A percentile compares a stretch with the other conserved stretches of the same genome.
Evolutionary conservation across 2,797 vertebrate genomes (phyloP).

Genomic region (Streptopelia turtur): DNA sequence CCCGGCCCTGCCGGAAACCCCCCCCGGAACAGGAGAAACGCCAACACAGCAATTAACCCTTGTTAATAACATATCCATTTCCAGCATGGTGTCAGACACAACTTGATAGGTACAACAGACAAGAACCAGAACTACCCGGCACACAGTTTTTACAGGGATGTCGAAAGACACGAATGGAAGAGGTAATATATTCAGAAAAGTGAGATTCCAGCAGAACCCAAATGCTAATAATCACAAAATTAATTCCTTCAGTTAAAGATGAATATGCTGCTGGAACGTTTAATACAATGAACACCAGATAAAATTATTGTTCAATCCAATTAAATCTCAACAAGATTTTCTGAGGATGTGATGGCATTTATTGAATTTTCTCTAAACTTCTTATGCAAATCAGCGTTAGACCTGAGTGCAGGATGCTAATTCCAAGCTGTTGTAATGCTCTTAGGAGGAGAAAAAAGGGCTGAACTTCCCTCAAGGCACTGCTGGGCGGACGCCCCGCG

Average conservation of each 20-base stretch:
- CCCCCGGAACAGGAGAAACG: background rate
- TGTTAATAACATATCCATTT: background rate
- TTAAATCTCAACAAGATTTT: conserved; percentile 70
- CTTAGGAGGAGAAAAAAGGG: background rate
- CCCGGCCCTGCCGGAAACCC: background rate
- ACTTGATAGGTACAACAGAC: background rate
- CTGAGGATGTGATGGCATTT: conserved; percentile 41
- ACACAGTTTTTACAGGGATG: background rate
- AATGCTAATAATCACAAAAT: conserved; percentile 49
- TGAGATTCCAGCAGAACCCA: background rate
- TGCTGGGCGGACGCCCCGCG: fast-evolving
- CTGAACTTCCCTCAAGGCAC: background rate
- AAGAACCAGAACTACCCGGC: background rate
- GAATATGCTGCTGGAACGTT: conserved; percentile 23
- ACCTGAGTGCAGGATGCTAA: conserved; percentile 10
- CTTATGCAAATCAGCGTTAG: conserved; percentile 54
- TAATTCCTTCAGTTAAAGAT: conserved; percentile 67
- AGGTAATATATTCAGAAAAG: conserved; percentile 14
- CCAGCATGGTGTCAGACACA: background rate
- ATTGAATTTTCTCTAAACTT: conserved; percentile 61
- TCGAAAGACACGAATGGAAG: background rate
- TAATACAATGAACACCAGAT: conserved; percentile 40
- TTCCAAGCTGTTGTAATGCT: background rate
- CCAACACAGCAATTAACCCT: background rate
- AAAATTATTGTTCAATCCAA: conserved; percentile 67